phyloP scores from a whole-genome alignment of 1,140 invertebrate genomes.

The Zaprionus ghesquierei region DNA sequence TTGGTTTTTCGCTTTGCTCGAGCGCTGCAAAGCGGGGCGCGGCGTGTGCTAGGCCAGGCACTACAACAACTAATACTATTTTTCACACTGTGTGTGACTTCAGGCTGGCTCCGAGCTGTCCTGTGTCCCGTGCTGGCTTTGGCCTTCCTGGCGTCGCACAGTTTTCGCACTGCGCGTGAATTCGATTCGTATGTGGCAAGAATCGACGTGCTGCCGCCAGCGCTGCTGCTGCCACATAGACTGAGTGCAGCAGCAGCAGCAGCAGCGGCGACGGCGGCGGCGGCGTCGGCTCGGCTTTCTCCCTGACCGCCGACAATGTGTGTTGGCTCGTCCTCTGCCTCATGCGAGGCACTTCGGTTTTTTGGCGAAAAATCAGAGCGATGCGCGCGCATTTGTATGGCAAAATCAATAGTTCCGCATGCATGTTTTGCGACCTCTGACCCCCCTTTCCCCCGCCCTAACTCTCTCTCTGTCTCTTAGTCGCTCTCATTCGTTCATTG shows the following conservation, averaged over 20 bases:
- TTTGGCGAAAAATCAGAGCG: conserved; percentile 59
- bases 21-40: not conserved
- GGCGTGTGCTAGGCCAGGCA: not conserved
- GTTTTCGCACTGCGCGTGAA: conserved; percentile 39
- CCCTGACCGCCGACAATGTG: conserved; percentile 76
- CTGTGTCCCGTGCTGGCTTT: conserved; percentile 30
- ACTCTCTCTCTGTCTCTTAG: not conserved
- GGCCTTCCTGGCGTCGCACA: conserved; percentile 37
- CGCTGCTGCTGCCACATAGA: conserved; percentile 11
- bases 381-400: conserved; percentile 75
- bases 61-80: conserved; percentile 16
- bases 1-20: not conserved
- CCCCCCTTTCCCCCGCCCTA: not conserved
- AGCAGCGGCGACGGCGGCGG: conserved; percentile 31
- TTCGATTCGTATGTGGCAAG: not conserved
- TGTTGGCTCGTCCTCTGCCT: conserved; percentile 27
- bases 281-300: conserved; percentile 30
- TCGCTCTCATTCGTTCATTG: conserved; percentile 13
- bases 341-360: conserved; percentile 37
- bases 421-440: conserved; percentile 34
- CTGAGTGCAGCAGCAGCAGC: not conserved
- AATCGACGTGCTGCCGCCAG: not conserved
- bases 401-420: conserved; percentile 76
- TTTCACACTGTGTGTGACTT: conserved; percentile 16
- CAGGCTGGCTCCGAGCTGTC: not conserved